Conservation (phyloP, 2,888 invertebrate species). For the Meiosimyza platycephala region DNA sequence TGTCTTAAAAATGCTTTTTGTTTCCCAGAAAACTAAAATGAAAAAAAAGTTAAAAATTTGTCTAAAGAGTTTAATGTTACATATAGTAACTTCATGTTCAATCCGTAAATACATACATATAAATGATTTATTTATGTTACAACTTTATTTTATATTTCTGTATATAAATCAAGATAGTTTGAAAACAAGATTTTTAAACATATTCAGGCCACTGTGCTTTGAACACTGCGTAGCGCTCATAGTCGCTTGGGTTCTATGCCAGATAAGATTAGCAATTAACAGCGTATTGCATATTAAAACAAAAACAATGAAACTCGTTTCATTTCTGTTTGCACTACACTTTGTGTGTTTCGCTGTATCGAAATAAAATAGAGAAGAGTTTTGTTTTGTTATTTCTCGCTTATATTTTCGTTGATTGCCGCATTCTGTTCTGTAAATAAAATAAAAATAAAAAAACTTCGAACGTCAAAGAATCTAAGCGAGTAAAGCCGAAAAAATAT, state of each 20-base stretch:
- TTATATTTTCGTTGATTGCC: constrained; percentile 26
- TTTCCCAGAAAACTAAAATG: too few relatives aligned
- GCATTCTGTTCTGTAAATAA: constrained; percentile 2
- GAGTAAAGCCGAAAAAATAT: constrained; percentile 22
- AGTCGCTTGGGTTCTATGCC: neutral
- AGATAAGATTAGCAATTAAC: constrained; percentile 35
- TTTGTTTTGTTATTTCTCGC: neutral
- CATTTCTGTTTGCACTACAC: constrained; percentile 19
- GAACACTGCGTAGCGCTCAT: neutral
- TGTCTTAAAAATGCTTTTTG: too few relatives aligned
- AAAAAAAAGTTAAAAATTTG: too few relatives aligned
- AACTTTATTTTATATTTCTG: too few relatives aligned
- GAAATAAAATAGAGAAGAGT: constrained; percentile 35
- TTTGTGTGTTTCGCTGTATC: constrained; percentile 27
- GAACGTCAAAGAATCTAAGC: neutral
- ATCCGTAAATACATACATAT: too few relatives aligned
- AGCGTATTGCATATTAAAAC: constrained; percentile 23
- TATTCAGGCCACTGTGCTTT: constrained; percentile 14
- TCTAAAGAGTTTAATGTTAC: neutral
- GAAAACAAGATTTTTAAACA: neutral
- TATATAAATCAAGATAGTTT: neutral
- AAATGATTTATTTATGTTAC: too few relatives aligned
- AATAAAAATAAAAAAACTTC: neutral
- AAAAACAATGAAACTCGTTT: constrained; percentile 37
- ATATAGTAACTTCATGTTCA: neutral